Percentiles rank a stretch among this genome's conserved stretches.
Evolutionary conservation across 2,797 vertebrate genomes (phyloP).

Genomic region (Micropoecilia bifurca): DNA sequence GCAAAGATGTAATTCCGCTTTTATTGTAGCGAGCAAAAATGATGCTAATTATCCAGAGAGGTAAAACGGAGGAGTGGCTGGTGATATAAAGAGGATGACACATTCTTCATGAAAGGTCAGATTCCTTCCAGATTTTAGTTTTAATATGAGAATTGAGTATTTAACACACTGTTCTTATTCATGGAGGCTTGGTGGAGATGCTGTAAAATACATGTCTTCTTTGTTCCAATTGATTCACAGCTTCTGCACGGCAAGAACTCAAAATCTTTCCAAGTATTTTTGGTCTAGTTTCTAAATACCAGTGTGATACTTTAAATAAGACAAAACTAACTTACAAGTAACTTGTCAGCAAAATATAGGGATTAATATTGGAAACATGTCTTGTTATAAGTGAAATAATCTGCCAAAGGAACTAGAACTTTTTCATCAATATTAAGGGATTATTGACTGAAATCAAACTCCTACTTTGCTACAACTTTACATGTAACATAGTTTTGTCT

Average conservation of each 20-base stretch:
- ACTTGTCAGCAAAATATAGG: too few species aligned
- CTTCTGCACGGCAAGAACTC: background rate
- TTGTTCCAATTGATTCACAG: background rate
- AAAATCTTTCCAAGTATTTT: too few species aligned
- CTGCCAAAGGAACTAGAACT: too few species aligned
- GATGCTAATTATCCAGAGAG: conserved; percentile 21
- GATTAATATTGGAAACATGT: too few species aligned
- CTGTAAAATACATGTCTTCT: background rate
- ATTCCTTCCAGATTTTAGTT: conserved; percentile 10
- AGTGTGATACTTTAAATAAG: too few species aligned
- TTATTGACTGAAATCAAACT: too few species aligned
- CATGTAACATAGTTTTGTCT: too few species aligned
- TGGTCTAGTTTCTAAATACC: too few species aligned
- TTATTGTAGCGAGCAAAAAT: conserved; percentile 12
- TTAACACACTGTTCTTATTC: background rate
- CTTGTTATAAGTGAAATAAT: too few species aligned
- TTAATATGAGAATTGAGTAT: background rate
- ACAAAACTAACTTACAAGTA: too few species aligned
- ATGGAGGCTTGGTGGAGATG: background rate
- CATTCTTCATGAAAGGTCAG: background rate
- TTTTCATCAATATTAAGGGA: too few species aligned
- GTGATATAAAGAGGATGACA: conserved; percentile 2
- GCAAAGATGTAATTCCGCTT: conserved; percentile 6
- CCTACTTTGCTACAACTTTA: too few species aligned
- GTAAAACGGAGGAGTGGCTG: conserved; percentile 8